Evolutionary conservation across 2,888 invertebrate species (phyloP).

Genomic region (Scrobipalpa costella): DNA sequence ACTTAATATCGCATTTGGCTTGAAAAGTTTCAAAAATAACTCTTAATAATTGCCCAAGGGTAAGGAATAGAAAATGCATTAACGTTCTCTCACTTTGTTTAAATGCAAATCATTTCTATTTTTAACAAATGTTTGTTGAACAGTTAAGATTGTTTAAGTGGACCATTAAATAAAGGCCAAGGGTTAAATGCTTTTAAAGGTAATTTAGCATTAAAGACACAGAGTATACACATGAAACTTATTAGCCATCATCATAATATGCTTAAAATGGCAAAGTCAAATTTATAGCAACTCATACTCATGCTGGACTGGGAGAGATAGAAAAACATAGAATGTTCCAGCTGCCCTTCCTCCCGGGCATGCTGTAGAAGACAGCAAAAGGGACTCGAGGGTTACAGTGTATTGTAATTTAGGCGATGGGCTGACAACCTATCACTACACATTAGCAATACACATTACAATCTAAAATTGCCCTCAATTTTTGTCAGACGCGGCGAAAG

Average conservation of each 20-base stretch:
- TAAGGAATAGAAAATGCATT: background rate
- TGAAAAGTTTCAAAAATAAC: background rate
- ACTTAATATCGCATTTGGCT: constrained; percentile 12
- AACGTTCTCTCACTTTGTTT: background rate
- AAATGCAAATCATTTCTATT: background rate
- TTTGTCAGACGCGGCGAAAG: too few relatives aligned
- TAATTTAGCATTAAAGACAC: background rate
- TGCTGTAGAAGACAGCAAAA: too few relatives aligned
- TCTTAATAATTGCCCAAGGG: background rate
- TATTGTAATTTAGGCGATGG: too few relatives aligned
- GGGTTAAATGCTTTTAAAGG: background rate
- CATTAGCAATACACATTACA: too few relatives aligned
- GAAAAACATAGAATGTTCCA: too few relatives aligned
- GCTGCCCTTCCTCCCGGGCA: too few relatives aligned
- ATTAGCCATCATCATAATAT: background rate
- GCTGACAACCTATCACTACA: too few relatives aligned
- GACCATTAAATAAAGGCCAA: too few relatives aligned
- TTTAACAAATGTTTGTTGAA: background rate
- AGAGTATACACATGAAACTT: background rate
- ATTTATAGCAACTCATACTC: background rate
- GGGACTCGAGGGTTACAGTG: too few relatives aligned
- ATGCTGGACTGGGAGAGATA: too few relatives aligned
- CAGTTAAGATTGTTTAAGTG: too few relatives aligned
- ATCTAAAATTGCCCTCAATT: too few relatives aligned
- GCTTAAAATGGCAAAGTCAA: background rate